A percentile compares a stretch with the other conserved stretches of the same genome.
Evolutionary conservation across 2,113 vertebrate species (phyloP).

Genomic region (Elephantulus edwardii): DNA sequence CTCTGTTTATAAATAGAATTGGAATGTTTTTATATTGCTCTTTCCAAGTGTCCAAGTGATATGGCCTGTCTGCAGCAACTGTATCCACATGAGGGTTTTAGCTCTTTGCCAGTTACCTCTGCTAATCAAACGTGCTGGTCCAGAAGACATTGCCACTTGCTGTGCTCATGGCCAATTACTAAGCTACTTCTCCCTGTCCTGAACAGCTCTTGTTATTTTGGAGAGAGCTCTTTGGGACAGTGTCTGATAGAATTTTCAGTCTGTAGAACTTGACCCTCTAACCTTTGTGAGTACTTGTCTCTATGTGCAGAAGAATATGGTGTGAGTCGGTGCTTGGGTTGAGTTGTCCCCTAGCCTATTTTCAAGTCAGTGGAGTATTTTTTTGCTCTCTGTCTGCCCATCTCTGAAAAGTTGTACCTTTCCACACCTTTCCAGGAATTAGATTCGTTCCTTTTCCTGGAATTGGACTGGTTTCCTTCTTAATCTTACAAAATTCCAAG

Average conservation of each 20-base stretch:
- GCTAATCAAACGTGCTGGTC: constrained; percentile 18
- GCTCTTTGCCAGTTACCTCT: constrained; percentile 10
- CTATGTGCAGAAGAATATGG: not conserved
- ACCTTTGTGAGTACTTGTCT: not conserved
- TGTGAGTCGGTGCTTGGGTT: not conserved
- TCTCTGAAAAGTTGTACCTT: not conserved
- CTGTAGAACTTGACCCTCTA: not conserved
- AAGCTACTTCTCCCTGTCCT: constrained; percentile 25
- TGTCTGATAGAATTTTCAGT: not conserved
- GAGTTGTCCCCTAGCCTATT: not conserved
- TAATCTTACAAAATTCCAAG: constrained; percentile 25
- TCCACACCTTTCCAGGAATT: not conserved
- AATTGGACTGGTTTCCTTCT: not conserved
- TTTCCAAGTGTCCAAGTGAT: constrained; percentile 54
- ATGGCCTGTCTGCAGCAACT: constrained; percentile 49
- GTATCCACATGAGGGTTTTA: constrained; percentile 24
- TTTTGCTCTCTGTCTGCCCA: not conserved
- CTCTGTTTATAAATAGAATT: constrained; percentile 73
- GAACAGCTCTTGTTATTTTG: constrained; percentile 30
- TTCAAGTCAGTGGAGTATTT: not conserved
- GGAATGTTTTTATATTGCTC: constrained; percentile 67
- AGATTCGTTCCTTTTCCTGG: not conserved
- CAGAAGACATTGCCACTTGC: constrained; percentile 36
- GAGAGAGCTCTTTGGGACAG: not conserved
- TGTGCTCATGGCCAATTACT: constrained; percentile 30